Percentiles rank a stretch among this genome's conserved stretches.
phyloP scores from a whole-genome alignment of 2,797 vertebrate genomes.

The Psittacula echo region DNA sequence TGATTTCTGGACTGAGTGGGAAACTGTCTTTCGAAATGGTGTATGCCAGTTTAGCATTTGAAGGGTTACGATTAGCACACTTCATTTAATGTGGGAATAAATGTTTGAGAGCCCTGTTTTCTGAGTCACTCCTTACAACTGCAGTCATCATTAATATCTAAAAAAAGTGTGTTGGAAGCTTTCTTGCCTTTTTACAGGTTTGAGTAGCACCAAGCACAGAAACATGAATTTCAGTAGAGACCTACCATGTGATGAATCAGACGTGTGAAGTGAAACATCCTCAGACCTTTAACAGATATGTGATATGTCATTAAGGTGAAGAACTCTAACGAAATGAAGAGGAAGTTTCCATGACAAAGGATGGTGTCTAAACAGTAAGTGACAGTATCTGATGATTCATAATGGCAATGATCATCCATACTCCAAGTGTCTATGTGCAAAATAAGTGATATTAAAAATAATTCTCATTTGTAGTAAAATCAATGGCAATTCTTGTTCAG shows the following conservation, averaged over 20 bases:
- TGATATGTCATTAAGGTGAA: not conserved
- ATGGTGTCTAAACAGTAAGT: not conserved
- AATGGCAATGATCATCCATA: not conserved
- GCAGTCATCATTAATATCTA: not conserved
- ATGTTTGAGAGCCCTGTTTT: not conserved
- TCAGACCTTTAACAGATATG: not conserved
- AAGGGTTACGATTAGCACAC: not conserved
- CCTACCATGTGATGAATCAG: constrained; percentile 1
- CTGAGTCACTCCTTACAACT: not conserved
- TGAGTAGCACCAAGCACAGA: not conserved
- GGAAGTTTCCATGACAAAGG: not conserved
- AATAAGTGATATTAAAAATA: not conserved
- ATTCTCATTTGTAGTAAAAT: not conserved
- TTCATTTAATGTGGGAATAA: not conserved
- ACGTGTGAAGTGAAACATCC: constrained; percentile 4
- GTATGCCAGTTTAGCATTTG: not conserved
- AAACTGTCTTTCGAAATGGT: not conserved
- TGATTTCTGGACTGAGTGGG: not conserved
- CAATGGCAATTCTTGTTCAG: not conserved
- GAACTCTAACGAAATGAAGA: not conserved
- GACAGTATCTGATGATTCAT: not conserved
- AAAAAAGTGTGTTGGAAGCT: not conserved
- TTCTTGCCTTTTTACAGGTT: not conserved
- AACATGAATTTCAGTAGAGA: not conserved
- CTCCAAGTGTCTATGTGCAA: not conserved